These are phyloP conservation scores for Psettodes erumei DNA, from an alignment of 2,113 vertebrate genomes.

Conservation along the genomic window DNA sequence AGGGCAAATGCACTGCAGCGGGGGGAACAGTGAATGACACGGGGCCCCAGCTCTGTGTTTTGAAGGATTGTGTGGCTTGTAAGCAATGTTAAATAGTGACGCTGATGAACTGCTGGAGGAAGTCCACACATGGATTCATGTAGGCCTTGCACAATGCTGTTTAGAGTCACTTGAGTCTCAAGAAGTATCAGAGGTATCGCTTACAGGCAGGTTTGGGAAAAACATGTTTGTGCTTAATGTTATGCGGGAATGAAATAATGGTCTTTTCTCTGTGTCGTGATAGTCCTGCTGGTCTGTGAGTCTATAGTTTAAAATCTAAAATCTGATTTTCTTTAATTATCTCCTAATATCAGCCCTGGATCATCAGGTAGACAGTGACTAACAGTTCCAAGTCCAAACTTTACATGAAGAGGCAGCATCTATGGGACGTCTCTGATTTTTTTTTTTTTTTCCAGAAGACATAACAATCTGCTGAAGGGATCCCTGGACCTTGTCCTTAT, in stretches of 20 bases:
- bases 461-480: background rate
- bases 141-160: background rate
- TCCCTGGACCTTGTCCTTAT: background rate
- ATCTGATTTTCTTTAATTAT: background rate
- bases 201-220: constrained; percentile 4
- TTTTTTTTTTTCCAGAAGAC: background rate
- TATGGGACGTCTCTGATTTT: background rate
- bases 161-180: background rate
- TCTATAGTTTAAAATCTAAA: background rate
- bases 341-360: background rate
- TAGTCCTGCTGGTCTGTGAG: background rate
- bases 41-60: constrained; percentile 8
- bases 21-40: constrained; percentile 11
- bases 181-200: background rate
- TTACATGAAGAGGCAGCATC: constrained; percentile 1
- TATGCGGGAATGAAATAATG: background rate
- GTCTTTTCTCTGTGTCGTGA: background rate
- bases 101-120: background rate
- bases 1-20: background rate
- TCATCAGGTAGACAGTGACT: background rate
- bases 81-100: constrained; percentile 3
- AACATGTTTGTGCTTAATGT: background rate
- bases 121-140: background rate
- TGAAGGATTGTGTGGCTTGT: constrained; percentile 19
- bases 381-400: background rate